Base-by-base conservation (phyloP, 2,888 invertebrate species). In the Myopa tessellatipennis region DNA sequence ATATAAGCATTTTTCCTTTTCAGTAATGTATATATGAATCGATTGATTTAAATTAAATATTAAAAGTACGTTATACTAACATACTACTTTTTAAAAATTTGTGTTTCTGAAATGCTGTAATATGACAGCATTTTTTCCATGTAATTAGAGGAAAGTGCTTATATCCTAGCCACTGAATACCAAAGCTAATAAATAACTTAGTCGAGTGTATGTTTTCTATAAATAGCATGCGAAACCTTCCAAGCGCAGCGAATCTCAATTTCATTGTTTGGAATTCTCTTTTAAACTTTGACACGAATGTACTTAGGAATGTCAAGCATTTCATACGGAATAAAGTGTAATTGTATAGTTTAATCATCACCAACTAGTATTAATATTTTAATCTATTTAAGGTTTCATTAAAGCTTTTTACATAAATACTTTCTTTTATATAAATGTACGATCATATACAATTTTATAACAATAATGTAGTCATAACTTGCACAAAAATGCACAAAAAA, bases 201-300 rank as follows among this genome's bases (percentile, higher is more conserved):
- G 18, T 40, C 8, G 34, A 52, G 4, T 65, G 7, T 26, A 34
- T 61, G n/a, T n/a, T n/a, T 36, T 26, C 14, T 18, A 45, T 18
- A 40, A 10, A 40, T 55, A 4, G n/a, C n/a, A 60, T 36, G 12
- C 58, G 75, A 75, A 75, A 69, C 68, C 75, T 40, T 75, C 16
- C 60, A 75, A 75, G 61, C 69, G 60, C 69, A 16, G 52, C 68
- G 55, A 75, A 75, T 75, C 75, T 69, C 75, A 58, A 75, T 69
- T 75, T 75, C 60, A 34, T 75, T 75, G 68, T 60, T 75, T 68
- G 68, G 75, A 60, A 69, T 69, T 38, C 60, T 16, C 68, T 75
- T 60, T 75, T 67, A 75, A 75, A 58, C 55, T 55, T 68, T 68
- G 75, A 69, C 69, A 75, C 75, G 75, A 68, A 75, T 68, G 75